These are phyloP conservation scores for Rotaria socialis DNA, from an alignment of 2,888 invertebrate genomes.

Conservation along the genomic window DNA sequence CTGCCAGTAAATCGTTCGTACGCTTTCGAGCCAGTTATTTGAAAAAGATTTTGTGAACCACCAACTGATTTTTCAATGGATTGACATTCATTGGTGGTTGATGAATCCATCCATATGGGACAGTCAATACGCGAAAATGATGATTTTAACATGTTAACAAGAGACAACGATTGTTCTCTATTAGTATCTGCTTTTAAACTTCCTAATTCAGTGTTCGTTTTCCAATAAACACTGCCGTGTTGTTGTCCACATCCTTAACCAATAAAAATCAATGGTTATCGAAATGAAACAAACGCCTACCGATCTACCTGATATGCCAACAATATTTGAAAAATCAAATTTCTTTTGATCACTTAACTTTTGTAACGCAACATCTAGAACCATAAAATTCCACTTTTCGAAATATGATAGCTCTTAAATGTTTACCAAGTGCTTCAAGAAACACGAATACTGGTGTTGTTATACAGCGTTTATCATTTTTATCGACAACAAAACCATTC, in stretches of 20 bases:
- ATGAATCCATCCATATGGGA: slow-evolving; percentile 95
- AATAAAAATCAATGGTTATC: slow-evolving; percentile 2
- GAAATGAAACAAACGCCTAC: slow-evolving; percentile 61
- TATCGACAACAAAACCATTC: slow-evolving; percentile 72
- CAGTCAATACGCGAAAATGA: slow-evolving; percentile 75
- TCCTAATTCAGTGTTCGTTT: slow-evolving; percentile 67
- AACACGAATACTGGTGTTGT: slow-evolving; percentile 4
- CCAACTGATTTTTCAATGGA: slow-evolving; percentile 77
- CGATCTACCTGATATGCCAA: slow-evolving; percentile 83
- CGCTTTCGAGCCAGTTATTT: slow-evolving; percentile 77
- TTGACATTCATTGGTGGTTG: slow-evolving; percentile 71
- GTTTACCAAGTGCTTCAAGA: not conserved
- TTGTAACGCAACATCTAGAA: slow-evolving; percentile 82
- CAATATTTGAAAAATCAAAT: slow-evolving; percentile 76
- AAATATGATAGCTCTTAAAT: too few relatives aligned
- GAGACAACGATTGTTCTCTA: not conserved
- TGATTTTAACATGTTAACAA: slow-evolving; percentile 51
- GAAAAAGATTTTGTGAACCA: slow-evolving; percentile 72
- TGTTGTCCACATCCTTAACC: slow-evolving; percentile 66
- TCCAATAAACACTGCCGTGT: slow-evolving; percentile 96
- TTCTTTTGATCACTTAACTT: slow-evolving; percentile 71
- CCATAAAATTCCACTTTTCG: slow-evolving; percentile 61
- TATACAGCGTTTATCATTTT: slow-evolving; percentile 58
- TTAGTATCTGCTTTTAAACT: slow-evolving; percentile 61
- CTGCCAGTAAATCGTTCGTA: slow-evolving; percentile 86